These are phyloP conservation scores for Dugesia japonica DNA, from an alignment of 2,888 invertebrate genomes.

Conservation along the genomic window DNA sequence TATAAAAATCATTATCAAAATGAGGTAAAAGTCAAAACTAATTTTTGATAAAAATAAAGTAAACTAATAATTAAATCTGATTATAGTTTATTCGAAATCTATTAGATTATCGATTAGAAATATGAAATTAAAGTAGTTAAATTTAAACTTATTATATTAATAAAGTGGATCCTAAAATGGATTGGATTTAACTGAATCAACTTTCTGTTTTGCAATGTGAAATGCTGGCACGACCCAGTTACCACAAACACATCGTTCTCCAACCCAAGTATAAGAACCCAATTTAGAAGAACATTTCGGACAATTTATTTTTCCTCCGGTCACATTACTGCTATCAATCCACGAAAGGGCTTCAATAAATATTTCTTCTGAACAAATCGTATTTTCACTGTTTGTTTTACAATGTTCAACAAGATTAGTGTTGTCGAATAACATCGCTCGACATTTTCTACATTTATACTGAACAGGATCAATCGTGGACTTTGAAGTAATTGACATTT, in stretches of 20 bases:
- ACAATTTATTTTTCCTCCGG: slow-evolving; percentile 51
- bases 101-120: too few species aligned
- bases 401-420: background rate
- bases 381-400: background rate
- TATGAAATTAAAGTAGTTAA: too few species aligned
- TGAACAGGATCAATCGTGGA: background rate
- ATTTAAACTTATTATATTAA: too few species aligned
- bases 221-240: slow-evolving; percentile 74
- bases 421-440: background rate
- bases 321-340: background rate
- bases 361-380: background rate
- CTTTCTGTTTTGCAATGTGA: slow-evolving; percentile 73
- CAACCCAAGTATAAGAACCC: slow-evolving; percentile 77
- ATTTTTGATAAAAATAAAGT: too few species aligned
- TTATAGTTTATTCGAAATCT: too few species aligned
- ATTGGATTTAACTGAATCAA: too few species aligned
- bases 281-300: slow-evolving; percentile 67
- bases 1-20: too few species aligned
- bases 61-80: too few species aligned
- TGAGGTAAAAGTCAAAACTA: too few species aligned
- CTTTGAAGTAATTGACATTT: background rate
- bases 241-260: slow-evolving; percentile 74
- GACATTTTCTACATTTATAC: background rate
- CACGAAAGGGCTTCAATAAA: background rate
- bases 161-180: too few species aligned